Conservation (phyloP, 2,797 vertebrate species). For the Enteromius radiatus region DNA sequence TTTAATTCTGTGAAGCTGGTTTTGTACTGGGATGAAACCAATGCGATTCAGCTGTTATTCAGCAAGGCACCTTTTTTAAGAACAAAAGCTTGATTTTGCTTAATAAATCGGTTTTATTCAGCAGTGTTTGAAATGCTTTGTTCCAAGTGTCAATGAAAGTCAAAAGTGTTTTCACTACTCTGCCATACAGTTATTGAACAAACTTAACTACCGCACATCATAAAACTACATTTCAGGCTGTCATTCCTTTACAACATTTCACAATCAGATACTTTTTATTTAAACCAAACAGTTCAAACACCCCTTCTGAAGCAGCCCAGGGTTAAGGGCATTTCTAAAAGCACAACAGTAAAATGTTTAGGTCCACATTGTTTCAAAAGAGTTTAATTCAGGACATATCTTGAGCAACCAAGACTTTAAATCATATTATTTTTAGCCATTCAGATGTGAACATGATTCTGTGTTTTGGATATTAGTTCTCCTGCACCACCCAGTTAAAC, state of each 20-base stretch:
- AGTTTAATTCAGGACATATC: neutral
- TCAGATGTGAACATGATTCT: neutral
- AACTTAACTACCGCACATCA: neutral
- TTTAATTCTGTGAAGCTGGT: slow-evolving; percentile 29
- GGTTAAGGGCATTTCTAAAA: neutral
- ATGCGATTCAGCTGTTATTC: slow-evolving; percentile 38
- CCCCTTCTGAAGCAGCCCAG: neutral
- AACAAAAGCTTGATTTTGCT: slow-evolving; percentile 42
- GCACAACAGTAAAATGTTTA: neutral
- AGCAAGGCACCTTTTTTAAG: slow-evolving; percentile 27
- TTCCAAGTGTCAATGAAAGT: neutral
- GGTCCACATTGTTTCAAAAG: neutral
- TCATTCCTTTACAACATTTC: neutral
- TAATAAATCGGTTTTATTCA: slow-evolving; percentile 23
- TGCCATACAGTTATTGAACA: neutral
- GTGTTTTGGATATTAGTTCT: neutral
- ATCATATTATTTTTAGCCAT: neutral
- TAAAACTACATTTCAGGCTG: neutral
- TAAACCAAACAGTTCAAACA: neutral
- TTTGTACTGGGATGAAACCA: slow-evolving; percentile 33
- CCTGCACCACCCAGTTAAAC: neutral
- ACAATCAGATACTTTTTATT: neutral
- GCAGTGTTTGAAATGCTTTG: slow-evolving; percentile 5
- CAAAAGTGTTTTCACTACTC: slow-evolving; percentile 16
- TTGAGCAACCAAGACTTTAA: neutral